Base-by-base conservation (phyloP, 1,140 invertebrate genomes). In the Diabrotica virgifera region DNA sequence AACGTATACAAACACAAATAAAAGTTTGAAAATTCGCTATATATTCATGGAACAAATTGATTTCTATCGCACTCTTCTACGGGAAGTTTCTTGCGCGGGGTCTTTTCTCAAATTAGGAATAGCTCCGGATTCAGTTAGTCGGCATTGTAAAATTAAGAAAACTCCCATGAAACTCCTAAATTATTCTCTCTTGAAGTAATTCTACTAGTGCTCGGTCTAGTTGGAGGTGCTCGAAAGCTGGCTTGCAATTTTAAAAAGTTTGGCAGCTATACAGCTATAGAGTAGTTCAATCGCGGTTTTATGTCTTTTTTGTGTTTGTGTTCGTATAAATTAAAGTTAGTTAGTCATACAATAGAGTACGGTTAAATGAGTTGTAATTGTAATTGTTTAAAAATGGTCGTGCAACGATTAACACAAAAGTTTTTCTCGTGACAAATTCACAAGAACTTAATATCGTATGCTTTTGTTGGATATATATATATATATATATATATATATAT, bases 131-230 rank as follows among this genome's bases (percentile, higher is more conserved):
- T 46, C 40, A 46, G 40, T 46, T 46, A 46, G 40, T 46, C 40
- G 40, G 40, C n/a, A 46, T 46, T 46, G 40, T 46, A 46, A 46
- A 46, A 46, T 46, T 46, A 46, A 46, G 40, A n/a, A 46, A 46
- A 46, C 40, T 46, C 40, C 40, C n/a, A 46, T 46, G 40, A n/a
- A 46, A 46, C 40, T 46, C 40, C 40, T 46, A 46, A 46, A 46
- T 46, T 46, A 46, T 46, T 46, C 40, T 46, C 40, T 46, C n/a
- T 46, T n/a, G 40, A 46, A 46, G 40, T 46, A 46, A 46, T 46
- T 46, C 40, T 10, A 46, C 8, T 46, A 46, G 40, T 46, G 40
- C 40, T 46, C 40, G n/a, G 40, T 8, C 40, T 46, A 46, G 40
- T 46, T 46, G 8, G 40, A n/a, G 40, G 40, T 46, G 40, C n/a